Percentiles rank a stretch among this genome's conserved stretches.
Evolutionary conservation across 2,797 vertebrate species (phyloP).

Genomic region (Sardinella longiceps): DNA sequence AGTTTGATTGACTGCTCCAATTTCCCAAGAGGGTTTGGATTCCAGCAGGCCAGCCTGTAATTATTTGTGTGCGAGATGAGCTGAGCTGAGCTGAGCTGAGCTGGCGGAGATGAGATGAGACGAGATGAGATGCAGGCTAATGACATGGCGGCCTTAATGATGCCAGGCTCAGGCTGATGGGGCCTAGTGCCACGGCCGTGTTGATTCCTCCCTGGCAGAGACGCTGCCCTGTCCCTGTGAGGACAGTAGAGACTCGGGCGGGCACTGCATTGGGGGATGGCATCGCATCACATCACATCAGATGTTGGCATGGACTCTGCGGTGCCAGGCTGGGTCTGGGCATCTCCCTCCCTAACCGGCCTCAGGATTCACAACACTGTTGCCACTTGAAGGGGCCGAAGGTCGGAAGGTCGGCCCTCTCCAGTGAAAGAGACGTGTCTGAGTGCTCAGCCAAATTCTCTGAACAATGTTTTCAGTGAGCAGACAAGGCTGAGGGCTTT

Average conservation of each 20-base stretch:
- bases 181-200: background rate
- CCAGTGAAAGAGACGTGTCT: background rate
- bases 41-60: background rate
- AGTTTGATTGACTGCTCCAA: constrained; percentile 36
- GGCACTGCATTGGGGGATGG: too few species aligned
- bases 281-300: too few species aligned
- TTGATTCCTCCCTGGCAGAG: background rate
- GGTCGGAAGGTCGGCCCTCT: background rate
- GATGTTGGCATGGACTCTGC: background rate
- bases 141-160: background rate
- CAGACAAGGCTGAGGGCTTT: background rate
- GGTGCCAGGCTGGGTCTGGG: too few species aligned
- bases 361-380: background rate
- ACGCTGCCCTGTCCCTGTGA: too few species aligned
- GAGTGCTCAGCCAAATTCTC: background rate
- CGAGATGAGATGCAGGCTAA: background rate
- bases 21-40: constrained; percentile 27
- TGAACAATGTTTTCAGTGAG: background rate
- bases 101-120: too few species aligned
- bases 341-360: too few species aligned
- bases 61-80: background rate
- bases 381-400: background rate
- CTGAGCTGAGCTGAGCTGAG: too few species aligned
- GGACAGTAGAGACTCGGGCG: too few species aligned
- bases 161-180: too few species aligned